phyloP scores from a whole-genome alignment of 2,113 vertebrate species.

The Phyllostomus discolor region DNA sequence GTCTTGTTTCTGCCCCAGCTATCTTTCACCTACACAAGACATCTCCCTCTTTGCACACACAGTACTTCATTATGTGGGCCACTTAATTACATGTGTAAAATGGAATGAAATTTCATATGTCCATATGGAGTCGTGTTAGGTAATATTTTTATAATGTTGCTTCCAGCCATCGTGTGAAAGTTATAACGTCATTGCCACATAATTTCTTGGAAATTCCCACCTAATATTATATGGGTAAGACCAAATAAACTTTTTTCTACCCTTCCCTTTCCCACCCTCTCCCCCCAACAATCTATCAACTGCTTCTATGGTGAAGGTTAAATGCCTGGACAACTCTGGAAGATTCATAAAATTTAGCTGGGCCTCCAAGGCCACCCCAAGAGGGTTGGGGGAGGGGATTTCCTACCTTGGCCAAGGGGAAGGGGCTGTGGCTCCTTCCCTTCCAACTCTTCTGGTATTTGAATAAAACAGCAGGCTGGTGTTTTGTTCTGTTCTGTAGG shows the following conservation, averaged over 20 bases:
- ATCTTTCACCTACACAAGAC: constrained; percentile 31
- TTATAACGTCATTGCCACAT: constrained; percentile 42
- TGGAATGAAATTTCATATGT: constrained; percentile 38
- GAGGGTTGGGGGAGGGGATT: not conserved
- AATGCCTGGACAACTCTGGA: not conserved
- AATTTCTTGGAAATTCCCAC: constrained; percentile 45
- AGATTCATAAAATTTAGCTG: not conserved
- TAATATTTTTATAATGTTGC: constrained; percentile 38
- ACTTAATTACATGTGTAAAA: constrained; percentile 54
- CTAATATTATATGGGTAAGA: constrained; percentile 47
- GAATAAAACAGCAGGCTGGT: not conserved
- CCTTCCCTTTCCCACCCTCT: not conserved
- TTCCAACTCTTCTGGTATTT: not conserved
- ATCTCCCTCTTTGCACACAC: not conserved
- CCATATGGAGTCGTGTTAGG: constrained; percentile 32
- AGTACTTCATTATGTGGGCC: constrained; percentile 51
- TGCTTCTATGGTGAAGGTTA: not conserved
- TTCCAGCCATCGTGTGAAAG: constrained; percentile 17
- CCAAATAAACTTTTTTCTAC: not conserved
- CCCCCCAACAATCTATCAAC: not conserved
- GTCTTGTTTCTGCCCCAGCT: not conserved
- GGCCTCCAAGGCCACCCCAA: not conserved
- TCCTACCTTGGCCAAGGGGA: not conserved
- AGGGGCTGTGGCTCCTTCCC: not conserved
- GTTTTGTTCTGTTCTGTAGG: not conserved